Conservation (phyloP, 2,888 invertebrate species). For the Oxyscelio sp. region DNA sequence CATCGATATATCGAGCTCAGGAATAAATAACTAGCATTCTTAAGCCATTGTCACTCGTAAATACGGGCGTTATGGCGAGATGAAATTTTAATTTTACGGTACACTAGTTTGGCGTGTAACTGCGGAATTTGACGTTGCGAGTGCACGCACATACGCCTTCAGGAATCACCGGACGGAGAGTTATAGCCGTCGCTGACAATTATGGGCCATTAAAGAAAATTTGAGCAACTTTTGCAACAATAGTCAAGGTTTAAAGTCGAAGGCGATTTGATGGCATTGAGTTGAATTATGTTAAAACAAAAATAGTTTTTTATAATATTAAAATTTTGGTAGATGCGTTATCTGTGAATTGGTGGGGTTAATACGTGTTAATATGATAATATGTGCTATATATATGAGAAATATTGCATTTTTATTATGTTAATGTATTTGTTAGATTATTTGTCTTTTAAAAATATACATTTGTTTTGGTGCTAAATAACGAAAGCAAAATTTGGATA, state of each 20-base stretch:
- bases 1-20: not conserved
- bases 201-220: slow-evolving; percentile 41
- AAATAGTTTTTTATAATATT: not conserved
- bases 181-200: slow-evolving; percentile 51
- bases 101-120: slow-evolving; percentile 50
- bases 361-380: too few species aligned
- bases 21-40: slow-evolving; percentile 34
- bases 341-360: too few species aligned
- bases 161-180: slow-evolving; percentile 20
- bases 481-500: too few species aligned
- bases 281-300: slow-evolving; percentile 11
- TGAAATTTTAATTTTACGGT: slow-evolving; percentile 66
- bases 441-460: too few species aligned
- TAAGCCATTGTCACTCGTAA: slow-evolving; percentile 50
- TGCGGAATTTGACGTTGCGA: slow-evolving; percentile 47
- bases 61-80: slow-evolving; percentile 20
- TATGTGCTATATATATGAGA: too few species aligned
- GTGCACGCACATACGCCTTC: slow-evolving; percentile 23
- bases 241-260: slow-evolving; percentile 19
- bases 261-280: slow-evolving; percentile 3
- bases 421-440: too few species aligned
- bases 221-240: slow-evolving; percentile 34
- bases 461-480: too few species aligned
- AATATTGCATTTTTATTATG: too few species aligned
- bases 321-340: too few species aligned